Evolutionary conservation across 2,113 vertebrate genomes (phyloP).

Genomic region (Boulengeromyrus knoepffleri): DNA sequence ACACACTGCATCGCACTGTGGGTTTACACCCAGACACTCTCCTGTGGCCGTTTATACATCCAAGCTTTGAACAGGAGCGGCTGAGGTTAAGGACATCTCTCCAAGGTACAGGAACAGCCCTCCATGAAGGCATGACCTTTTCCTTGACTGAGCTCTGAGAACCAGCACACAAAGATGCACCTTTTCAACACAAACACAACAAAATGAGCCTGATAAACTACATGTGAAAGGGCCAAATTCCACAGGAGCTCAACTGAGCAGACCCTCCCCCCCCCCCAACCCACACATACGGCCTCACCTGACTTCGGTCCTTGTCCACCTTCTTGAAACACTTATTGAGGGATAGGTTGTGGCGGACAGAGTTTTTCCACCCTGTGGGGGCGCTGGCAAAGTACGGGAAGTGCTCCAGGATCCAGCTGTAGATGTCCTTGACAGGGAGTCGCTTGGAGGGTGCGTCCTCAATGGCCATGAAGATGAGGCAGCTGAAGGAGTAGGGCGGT

Average conservation of each 20-base stretch:
- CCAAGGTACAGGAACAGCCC: not conserved
- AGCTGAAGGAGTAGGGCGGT: conserved; percentile 86
- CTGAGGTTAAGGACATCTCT: not conserved
- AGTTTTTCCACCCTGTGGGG: conserved; percentile 89
- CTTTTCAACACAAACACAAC: not conserved
- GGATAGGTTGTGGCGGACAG: conserved; percentile 82
- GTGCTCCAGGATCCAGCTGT: conserved; percentile 91
- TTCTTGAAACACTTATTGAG: conserved; percentile 93
- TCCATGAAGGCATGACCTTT: not conserved
- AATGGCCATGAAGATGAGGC: conserved; percentile 92
- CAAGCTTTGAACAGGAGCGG: not conserved
- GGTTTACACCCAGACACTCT: not conserved
- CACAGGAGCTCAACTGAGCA: not conserved
- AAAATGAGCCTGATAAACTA: not conserved
- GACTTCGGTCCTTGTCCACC: conserved; percentile 85
- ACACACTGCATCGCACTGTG: not conserved
- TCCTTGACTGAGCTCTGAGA: not conserved
- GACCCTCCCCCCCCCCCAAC: not conserved
- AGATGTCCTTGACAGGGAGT: conserved; percentile 85
- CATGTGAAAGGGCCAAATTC: not conserved
- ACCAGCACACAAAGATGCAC: not conserved
- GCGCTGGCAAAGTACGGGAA: conserved; percentile 85
- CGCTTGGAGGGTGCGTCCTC: conserved; percentile 82
- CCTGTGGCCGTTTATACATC: not conserved
- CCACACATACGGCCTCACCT: conserved; percentile 62